phyloP scores from a whole-genome alignment of 92 coral and sea anemone genomes.

The Epizoanthus rinbou region DNA sequence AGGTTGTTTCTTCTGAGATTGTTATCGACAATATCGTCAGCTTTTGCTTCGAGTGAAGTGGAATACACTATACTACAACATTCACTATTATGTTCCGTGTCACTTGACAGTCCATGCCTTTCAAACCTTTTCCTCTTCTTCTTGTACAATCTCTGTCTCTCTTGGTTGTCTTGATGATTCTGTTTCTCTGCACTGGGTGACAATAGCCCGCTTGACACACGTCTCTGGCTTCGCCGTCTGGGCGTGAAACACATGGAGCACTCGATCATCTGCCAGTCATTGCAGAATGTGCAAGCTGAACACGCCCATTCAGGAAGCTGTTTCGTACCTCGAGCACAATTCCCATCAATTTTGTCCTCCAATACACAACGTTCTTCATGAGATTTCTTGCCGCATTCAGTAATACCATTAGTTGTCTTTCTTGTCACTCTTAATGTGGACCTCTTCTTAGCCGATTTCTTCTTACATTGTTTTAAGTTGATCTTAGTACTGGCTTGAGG shows the following conservation, averaged over 20 bases:
- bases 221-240: conserved; percentile 75
- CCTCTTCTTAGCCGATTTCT: neutral
- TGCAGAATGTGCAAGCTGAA: conserved; percentile 67
- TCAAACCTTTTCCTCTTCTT: conserved; percentile 7
- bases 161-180: neutral
- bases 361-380: neutral
- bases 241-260: conserved; percentile 84
- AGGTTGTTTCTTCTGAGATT: neutral
- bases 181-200: neutral
- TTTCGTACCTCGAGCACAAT: neutral
- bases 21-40: neutral
- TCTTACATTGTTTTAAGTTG: neutral
- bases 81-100: neutral
- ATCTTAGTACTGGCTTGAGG: neutral
- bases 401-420: neutral
- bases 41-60: neutral
- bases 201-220: conserved; percentile 16
- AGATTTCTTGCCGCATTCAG: neutral
- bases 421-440: neutral
- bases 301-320: conserved; percentile 69
- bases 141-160: neutral
- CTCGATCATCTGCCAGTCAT: conserved; percentile 76
- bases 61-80: neutral
- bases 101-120: neutral
- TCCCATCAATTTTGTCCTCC: neutral